These are phyloP conservation scores for Thecocarcelia acutangulata DNA, from an alignment of 2,888 invertebrate species.

Conservation along the genomic window DNA sequence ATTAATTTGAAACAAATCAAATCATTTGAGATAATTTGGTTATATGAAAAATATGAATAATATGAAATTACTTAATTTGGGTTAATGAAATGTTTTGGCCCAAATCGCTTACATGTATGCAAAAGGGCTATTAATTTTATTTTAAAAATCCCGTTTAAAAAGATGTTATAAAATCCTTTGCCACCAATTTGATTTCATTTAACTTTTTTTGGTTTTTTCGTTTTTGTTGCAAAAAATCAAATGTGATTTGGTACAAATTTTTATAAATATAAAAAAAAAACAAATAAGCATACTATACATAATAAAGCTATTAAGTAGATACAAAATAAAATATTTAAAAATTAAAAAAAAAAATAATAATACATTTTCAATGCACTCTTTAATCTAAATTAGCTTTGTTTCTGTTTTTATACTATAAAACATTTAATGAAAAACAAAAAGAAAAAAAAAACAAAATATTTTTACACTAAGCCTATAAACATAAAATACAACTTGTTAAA, in stretches of 20 bases:
- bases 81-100: no score
- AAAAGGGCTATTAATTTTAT: no score
- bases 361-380: conserved; percentile 67
- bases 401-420: conserved; percentile 66
- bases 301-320: conserved; percentile 57
- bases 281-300: conserved; percentile 38
- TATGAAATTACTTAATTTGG: no score
- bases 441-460: conserved; percentile 44
- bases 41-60: no score
- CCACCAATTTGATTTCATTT: no score
- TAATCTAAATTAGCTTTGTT: conserved; percentile 70
- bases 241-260: conserved; percentile 74
- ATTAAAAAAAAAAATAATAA: conserved; percentile 38
- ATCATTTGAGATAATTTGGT: no score
- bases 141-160: no score
- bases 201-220: neutral
- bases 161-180: no score
- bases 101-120: no score
- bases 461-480: conserved; percentile 51
- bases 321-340: conserved; percentile 50
- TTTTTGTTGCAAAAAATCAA: conserved; percentile 71
- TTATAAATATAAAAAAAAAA: conserved; percentile 59
- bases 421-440: conserved; percentile 6
- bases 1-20: no score
- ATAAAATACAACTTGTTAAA: conserved; percentile 43